Conservation (phyloP, 2,113 vertebrate genomes). For the Lagopus leucura region DNA sequence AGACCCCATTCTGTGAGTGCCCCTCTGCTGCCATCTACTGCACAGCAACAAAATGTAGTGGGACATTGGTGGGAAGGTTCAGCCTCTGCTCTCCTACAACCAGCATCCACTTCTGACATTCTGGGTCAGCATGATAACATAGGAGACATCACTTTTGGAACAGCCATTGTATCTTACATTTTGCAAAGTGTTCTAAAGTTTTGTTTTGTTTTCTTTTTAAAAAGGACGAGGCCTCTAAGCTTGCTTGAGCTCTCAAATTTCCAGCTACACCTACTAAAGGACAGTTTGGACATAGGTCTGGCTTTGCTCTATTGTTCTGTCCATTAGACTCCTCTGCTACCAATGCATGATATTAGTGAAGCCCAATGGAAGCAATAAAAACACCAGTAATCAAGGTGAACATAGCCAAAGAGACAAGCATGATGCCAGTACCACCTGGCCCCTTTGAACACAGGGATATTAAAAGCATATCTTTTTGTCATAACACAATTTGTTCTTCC, state of each 20-base stretch:
- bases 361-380: background rate
- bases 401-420: background rate
- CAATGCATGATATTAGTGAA: fast-evolving
- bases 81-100: too few species aligned
- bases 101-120: too few species aligned
- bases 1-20: too few species aligned
- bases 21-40: too few species aligned
- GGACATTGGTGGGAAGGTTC: too few species aligned
- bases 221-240: background rate
- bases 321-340: background rate
- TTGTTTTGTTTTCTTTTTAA: too few species aligned
- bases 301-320: background rate
- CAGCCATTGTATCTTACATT: background rate
- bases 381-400: background rate
- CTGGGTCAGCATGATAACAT: too few species aligned
- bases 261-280: background rate
- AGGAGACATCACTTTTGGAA: too few species aligned
- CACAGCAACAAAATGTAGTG: too few species aligned
- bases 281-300: background rate
- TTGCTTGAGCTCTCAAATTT: background rate
- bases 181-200: background rate
- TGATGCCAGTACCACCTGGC: background rate
- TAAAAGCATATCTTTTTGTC: background rate
- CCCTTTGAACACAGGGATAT: background rate
- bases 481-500: background rate